These are phyloP conservation scores for Oegoconia quadripuncta DNA, from an alignment of 2,888 invertebrate genomes.

Conservation along the genomic window DNA sequence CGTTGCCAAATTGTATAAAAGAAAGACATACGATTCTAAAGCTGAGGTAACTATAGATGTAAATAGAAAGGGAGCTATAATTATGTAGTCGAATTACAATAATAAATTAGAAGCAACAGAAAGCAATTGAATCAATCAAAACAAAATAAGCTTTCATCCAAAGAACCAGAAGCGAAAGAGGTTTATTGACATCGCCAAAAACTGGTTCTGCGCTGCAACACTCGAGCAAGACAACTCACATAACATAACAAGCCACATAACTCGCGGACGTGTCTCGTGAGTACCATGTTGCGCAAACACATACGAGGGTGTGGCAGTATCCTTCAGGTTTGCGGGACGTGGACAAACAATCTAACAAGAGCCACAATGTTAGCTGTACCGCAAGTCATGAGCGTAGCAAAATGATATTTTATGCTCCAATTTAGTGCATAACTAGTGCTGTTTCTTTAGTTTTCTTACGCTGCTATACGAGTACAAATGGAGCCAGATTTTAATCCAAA, in stretches of 20 bases:
- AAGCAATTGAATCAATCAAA: neutral
- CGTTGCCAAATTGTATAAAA: too few species aligned
- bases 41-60: too few species aligned
- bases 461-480: too few species aligned
- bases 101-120: neutral
- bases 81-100: too few species aligned
- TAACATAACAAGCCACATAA: slow-evolving; percentile 1
- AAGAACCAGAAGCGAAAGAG: neutral
- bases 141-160: neutral
- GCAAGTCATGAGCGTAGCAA: neutral
- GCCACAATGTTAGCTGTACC: slow-evolving; percentile 10
- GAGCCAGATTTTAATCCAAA: too few species aligned
- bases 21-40: too few species aligned
- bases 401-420: too few species aligned
- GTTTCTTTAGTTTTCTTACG: too few species aligned
- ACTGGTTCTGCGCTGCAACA: slow-evolving; percentile 3
- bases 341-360: slow-evolving; percentile 24
- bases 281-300: slow-evolving; percentile 29
- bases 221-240: neutral
- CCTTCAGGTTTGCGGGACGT: slow-evolving; percentile 28
- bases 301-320: slow-evolving; percentile 28
- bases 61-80: too few species aligned
- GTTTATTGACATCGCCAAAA: slow-evolving; percentile 11
- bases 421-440: too few species aligned
- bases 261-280: slow-evolving; percentile 2